Evolutionary conservation across 1,140 invertebrate genomes (phyloP), one percentile per base, ranked within the genome.

Genomic region (Calephelis nemesis): DNA sequence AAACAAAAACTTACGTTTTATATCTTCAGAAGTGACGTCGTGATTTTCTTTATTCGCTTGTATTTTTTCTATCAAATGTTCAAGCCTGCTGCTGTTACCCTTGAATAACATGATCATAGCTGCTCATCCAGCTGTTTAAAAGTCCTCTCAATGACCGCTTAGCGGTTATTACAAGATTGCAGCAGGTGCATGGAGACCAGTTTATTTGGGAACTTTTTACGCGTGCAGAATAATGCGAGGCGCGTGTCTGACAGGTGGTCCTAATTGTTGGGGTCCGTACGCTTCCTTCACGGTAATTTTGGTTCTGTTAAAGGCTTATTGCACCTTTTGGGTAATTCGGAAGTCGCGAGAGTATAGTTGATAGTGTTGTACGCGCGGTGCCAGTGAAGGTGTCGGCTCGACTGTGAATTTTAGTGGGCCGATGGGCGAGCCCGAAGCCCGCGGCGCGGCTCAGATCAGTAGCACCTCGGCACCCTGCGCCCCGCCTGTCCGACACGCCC

Each of bases 1-100:
- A 65, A 13, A 69, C 47, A 58, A 19, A 2, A 65, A 70, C 85
- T 82, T 60, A 91, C 93, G 92, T 92, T 93, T 93, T 66, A 93
- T 86, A 69, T 93, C 92, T 67, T 93, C 92, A 6, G 92, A 79
- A 4, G 82, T 90, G n/a, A 92, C 91, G 74, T 93, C 91, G 88
- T 92, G 92, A 69, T 93, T 93, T 76, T 93, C 92, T 88, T 96
- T 96, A 75, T 95, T 96, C 4, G 95, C 95, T 81, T 97, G 96
- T 76, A 97, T 96, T 90, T 96, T 96, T 81, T 96, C 96, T 74
- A 97, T 97, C 72, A 97, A 92, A 77, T 96, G 94, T 88, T 96
- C 96, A 79, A 97, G 87, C 72, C 95, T 93, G 79, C 94, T 95
- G 91, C 96, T 96, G 84, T 96, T 96, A 69, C 96, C 96, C 82